These are phyloP conservation scores for Chelonus formosanus DNA, from an alignment of 2,888 invertebrate genomes.

Conservation along the genomic window DNA sequence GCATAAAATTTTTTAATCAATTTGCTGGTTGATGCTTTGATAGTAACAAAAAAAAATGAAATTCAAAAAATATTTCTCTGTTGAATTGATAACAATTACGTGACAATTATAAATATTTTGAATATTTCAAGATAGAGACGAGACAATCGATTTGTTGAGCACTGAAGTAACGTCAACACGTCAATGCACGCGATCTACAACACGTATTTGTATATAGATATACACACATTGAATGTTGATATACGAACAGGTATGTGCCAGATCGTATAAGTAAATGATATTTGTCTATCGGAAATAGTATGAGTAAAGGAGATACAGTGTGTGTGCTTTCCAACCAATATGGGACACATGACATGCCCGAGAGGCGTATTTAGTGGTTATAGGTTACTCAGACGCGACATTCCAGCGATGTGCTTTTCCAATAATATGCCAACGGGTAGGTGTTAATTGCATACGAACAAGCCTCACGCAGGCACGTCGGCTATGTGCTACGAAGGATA, in stretches of 20 bases:
- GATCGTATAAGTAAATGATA: not conserved
- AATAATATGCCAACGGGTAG: constrained; percentile 28
- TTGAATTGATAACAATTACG: constrained; percentile 3
- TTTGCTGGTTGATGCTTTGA: too few relatives aligned
- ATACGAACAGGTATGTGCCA: not conserved
- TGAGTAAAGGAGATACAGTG: constrained; percentile 1
- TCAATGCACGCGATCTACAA: not conserved
- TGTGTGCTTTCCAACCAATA: not conserved
- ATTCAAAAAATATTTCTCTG: not conserved
- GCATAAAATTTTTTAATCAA: too few relatives aligned
- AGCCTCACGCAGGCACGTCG: constrained; percentile 22
- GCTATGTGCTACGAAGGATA: constrained; percentile 5
- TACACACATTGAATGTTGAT: not conserved
- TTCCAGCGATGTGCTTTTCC: constrained; percentile 27
- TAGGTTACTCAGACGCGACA: constrained; percentile 32
- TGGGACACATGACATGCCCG: constrained; percentile 26
- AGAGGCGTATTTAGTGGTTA: constrained; percentile 32
- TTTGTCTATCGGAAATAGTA: not conserved
- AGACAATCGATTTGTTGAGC: not conserved
- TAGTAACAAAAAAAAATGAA: not conserved
- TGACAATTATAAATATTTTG: constrained; percentile 10
- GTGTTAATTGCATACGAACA: constrained; percentile 33
- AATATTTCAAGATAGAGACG: constrained; percentile 3
- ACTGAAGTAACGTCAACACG: constrained; percentile 1
- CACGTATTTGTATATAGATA: constrained; percentile 1